Percentiles rank a stretch among this genome's conserved stretches.
Evolutionary conservation across 2,797 vertebrate genomes (phyloP).

Genomic region (Halcyon smyrnensis): DNA sequence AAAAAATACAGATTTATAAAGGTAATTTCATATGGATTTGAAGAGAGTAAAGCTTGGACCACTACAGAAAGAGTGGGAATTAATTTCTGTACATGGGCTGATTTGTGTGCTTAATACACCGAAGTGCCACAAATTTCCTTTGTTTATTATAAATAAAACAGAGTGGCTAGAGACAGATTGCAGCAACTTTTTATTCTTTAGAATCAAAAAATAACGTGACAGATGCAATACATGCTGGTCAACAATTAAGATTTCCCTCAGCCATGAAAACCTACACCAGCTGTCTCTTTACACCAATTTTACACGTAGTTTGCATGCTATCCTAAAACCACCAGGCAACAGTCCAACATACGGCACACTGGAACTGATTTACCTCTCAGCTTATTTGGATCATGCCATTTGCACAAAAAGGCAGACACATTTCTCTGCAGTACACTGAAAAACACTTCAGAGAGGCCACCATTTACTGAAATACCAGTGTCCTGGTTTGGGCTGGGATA

Average conservation of each 20-base stretch:
- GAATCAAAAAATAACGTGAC: neutral
- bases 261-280: neutral
- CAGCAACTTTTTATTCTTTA: neutral
- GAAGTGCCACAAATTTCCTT: neutral
- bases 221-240: neutral
- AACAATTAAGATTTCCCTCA: conserved; percentile 20
- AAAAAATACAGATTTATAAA: neutral
- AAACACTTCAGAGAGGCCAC: neutral
- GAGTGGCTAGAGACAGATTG: neutral
- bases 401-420: fast-evolving
- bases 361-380: neutral
- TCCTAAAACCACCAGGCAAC: neutral
- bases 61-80: neutral
- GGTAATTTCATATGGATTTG: neutral
- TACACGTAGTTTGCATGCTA: neutral
- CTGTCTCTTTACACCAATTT: conserved; percentile 11
- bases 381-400: neutral
- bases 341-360: neutral
- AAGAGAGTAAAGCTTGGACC: fast-evolving
- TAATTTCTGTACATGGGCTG: neutral
- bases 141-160: neutral
- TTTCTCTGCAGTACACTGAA: neutral
- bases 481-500: neutral
- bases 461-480: neutral
- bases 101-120: neutral